These are phyloP conservation scores for Turnix velox DNA, from an alignment of 2,113 vertebrate genomes.

Conservation along the genomic window DNA sequence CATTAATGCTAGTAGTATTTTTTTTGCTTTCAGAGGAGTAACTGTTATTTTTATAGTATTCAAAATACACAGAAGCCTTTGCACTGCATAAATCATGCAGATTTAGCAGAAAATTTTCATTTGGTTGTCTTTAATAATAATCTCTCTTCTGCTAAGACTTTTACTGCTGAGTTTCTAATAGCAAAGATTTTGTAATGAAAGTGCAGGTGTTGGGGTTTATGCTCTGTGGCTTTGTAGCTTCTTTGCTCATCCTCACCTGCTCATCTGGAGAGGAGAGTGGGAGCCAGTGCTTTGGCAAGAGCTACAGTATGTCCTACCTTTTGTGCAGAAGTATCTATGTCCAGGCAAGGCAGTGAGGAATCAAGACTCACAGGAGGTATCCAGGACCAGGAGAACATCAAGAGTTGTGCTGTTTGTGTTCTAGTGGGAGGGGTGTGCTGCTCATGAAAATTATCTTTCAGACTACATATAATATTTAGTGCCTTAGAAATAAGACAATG, in stretches of 20 bases:
- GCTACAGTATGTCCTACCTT: background rate
- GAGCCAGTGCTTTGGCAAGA: constrained; percentile 7
- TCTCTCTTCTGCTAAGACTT: background rate
- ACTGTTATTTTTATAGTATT: background rate
- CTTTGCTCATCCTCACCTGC: constrained; percentile 43
- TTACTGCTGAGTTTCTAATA: background rate
- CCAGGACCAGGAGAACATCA: background rate
- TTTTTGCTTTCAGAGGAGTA: background rate
- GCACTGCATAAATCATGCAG: background rate
- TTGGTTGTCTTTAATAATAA: background rate
- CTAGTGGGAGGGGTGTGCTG: background rate
- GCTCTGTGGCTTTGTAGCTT: background rate
- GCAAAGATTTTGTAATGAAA: background rate
- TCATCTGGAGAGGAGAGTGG: constrained; percentile 7
- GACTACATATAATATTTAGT: background rate
- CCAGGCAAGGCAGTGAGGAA: background rate
- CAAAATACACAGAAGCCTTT: background rate
- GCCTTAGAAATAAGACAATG: background rate
- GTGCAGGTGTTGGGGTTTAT: background rate
- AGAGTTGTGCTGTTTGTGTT: background rate
- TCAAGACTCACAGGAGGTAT: background rate
- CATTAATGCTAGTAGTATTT: background rate
- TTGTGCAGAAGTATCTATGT: background rate
- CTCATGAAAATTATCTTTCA: background rate
- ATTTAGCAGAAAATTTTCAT: background rate